Evolutionary conservation across 2,113 vertebrate genomes (phyloP).

Genomic region (Lycaon pictus): DNA sequence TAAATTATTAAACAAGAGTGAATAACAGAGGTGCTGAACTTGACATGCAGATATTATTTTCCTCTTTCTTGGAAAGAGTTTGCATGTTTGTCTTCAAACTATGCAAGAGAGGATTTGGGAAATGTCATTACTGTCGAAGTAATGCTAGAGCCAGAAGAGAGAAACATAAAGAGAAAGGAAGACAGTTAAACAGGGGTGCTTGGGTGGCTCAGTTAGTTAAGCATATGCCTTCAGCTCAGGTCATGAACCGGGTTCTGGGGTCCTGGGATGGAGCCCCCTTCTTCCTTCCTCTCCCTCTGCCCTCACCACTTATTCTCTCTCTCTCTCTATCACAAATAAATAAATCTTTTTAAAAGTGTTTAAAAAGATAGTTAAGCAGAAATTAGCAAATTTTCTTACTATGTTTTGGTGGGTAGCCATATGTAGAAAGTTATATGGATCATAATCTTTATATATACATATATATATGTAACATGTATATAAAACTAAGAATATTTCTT

Average conservation of each 20-base stretch:
- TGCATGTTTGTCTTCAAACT: background rate
- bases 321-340: no score
- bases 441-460: background rate
- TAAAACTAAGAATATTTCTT: conserved; percentile 13
- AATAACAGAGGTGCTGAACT: background rate
- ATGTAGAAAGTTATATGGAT: background rate
- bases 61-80: background rate
- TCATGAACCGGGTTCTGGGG: no score
- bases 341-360: no score
- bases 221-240: no score
- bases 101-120: background rate
- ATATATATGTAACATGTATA: background rate
- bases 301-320: no score
- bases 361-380: background rate
- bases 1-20: background rate
- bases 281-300: no score
- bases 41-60: background rate
- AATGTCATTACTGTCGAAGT: background rate
- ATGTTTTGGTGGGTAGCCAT: background rate
- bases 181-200: background rate
- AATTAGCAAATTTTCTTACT: background rate
- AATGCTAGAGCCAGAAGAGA: background rate
- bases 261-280: no score
- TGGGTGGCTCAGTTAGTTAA: no score
- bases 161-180: background rate